Evolutionary conservation across 1,140 invertebrate species (phyloP), one percentile per base, ranked within the genome.

Genomic region (Brachystomella parvula): DNA sequence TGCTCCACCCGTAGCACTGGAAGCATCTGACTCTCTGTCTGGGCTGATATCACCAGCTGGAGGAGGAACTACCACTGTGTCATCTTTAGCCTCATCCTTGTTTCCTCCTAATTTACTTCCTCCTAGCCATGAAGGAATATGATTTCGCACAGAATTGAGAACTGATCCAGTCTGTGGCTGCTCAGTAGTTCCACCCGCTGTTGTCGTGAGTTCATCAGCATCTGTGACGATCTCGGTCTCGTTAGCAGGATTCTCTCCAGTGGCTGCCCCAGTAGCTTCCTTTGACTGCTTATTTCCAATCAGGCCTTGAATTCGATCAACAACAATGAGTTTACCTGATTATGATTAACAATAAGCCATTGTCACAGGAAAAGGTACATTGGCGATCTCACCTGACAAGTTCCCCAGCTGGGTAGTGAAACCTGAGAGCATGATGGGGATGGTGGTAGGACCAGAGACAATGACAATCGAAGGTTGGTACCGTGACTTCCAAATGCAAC

Each of bases 1-100:
- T 21, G 89, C 89, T 65, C 89, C 89, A 57, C 89, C 89, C 70
- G 89, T 92, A 64, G 88, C 89, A 80, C 89, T 91, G 81, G 70
- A 80, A 78, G 78, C 44, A 71, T 77, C 32, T 58, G 65, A 57
- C 28, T 56, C 70, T 47, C 80, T 71, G 58, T 74, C 73, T 49
- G 71, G 66, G 26, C 69, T 65, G 35, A 71, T 69, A 2, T 19
- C 61, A 24, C 60, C 68, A 35, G n/a, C 63, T 17, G 56, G 24
- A 24, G 62, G 30, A 12, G 57, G 57, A 21, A 32, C 57, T 32
- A 19, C 33, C 30, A 15, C 35, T 24, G 1, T 1, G 12, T n/a
- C 21, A 33, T 33, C 33, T 35, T 2, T 56, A 26, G 1, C 19
- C 19, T 24, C 63, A 31, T 61, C 29, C 26, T 35, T 30, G 56